phyloP scores from a whole-genome alignment of 2,113 vertebrate genomes.

The Plecturocebus donacophilus region DNA sequence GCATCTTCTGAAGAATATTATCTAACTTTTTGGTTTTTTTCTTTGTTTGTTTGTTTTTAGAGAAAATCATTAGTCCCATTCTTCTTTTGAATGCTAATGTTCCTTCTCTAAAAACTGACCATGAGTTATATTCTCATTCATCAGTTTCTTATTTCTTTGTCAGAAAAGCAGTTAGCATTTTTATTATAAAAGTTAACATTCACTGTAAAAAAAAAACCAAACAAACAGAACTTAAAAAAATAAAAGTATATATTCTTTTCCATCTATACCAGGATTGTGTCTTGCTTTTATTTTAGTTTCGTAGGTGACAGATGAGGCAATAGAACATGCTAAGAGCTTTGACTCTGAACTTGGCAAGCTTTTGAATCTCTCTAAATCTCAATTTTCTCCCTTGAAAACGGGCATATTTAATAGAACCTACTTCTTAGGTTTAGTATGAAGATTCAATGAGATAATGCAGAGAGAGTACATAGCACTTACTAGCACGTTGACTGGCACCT shows the following conservation, averaged over 20 bases:
- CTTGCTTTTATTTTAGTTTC: constrained; percentile 23
- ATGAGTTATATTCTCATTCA: not conserved
- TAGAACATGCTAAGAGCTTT: not conserved
- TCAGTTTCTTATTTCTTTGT: constrained; percentile 49
- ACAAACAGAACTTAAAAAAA: not conserved
- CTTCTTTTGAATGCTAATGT: constrained; percentile 29
- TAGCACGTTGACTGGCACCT: not conserved
- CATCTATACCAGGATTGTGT: not conserved
- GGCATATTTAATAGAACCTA: not conserved
- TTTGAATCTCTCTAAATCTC: not conserved
- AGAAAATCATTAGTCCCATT: not conserved
- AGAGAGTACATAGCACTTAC: not conserved
- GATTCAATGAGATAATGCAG: not conserved
- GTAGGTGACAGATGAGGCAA: not conserved
- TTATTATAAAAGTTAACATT: not conserved
- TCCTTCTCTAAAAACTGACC: not conserved
- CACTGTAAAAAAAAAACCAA: not conserved
- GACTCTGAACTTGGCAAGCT: not conserved
- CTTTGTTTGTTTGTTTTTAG: not conserved
- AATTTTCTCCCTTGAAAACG: not conserved
- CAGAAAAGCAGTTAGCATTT: not conserved
- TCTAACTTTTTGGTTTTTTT: not conserved
- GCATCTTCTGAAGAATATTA: constrained; percentile 22
- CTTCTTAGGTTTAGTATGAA: not conserved
- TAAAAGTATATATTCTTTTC: not conserved